Evolutionary conservation across 2,888 invertebrate genomes (phyloP).

Genomic region (Ichneumoninae sp.): DNA sequence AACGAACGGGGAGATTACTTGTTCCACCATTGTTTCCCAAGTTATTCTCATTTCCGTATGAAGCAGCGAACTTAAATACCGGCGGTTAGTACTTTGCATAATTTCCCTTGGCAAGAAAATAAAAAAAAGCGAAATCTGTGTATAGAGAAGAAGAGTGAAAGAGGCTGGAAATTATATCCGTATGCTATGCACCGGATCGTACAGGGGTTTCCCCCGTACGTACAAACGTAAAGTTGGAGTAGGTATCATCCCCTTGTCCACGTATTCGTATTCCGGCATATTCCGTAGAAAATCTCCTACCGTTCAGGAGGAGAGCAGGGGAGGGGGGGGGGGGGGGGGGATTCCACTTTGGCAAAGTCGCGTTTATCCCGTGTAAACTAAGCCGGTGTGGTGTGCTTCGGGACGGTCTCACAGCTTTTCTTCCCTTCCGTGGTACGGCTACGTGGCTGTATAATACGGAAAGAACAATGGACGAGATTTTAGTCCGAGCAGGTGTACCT

Average conservation of each 20-base stretch:
- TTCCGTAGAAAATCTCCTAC: conserved; percentile 44
- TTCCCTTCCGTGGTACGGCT: conserved; percentile 26
- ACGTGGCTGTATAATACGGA: conserved; percentile 42
- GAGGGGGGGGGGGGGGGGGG: neutral
- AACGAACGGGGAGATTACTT: neutral
- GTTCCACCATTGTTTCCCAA: conserved; percentile 51
- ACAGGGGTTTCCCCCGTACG: conserved; percentile 46
- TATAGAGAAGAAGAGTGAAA: conserved; percentile 12
- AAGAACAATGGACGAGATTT: conserved; percentile 65
- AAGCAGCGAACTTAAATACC: conserved; percentile 51
- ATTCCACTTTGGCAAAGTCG: conserved; percentile 65
- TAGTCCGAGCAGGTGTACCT: conserved; percentile 64
- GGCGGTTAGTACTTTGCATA: conserved; percentile 42
- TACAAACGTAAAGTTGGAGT: conserved; percentile 57
- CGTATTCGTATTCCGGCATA: conserved; percentile 34
- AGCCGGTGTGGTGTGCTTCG: conserved; percentile 67
- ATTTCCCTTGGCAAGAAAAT: conserved; percentile 25
- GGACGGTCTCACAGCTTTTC: conserved; percentile 57
- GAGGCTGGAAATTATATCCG: conserved; percentile 54
- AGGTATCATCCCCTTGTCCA: conserved; percentile 51
- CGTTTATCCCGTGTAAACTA: conserved; percentile 73
- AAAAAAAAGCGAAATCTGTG: conserved; percentile 16
- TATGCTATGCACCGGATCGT: conserved; percentile 46
- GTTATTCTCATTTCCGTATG: conserved; percentile 53
- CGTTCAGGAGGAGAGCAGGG: neutral